Evolutionary conservation across 2,797 vertebrate species (phyloP).

Genomic region (Oreonectes daqikongensis): DNA sequence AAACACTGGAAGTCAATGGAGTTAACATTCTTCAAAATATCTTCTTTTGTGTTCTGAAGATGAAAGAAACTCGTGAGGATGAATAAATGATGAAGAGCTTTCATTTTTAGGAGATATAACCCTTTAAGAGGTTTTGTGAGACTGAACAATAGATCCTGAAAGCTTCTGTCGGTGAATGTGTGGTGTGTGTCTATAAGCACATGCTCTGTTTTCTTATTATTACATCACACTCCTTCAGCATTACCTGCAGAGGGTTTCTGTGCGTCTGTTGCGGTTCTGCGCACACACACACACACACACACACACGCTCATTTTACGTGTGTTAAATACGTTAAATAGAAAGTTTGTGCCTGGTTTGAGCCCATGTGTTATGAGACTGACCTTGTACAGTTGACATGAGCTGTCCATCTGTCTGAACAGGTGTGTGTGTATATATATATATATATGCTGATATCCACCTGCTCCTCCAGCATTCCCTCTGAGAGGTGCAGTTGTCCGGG

Average conservation of each 20-base stretch:
- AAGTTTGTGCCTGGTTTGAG: constrained; percentile 13
- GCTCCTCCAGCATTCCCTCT: constrained; percentile 8
- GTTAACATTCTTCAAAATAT: too few species aligned
- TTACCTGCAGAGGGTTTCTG: neutral
- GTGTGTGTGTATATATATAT: constrained; percentile 9
- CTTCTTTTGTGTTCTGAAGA: too few species aligned
- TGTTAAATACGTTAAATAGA: neutral
- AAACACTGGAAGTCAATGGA: too few species aligned
- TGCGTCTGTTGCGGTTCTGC: too few species aligned
- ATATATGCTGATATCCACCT: constrained; percentile 3
- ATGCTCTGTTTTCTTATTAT: constrained; percentile 19
- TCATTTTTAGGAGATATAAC: too few species aligned
- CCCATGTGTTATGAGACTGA: neutral
- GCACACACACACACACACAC: too few species aligned
- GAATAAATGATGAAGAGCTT: too few species aligned
- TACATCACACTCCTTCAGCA: neutral
- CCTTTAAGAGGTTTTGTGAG: neutral
- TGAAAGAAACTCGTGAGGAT: too few species aligned
- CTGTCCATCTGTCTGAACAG: constrained; percentile 21
- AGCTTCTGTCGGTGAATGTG: neutral
- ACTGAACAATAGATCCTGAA: neutral
- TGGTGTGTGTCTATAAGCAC: neutral
- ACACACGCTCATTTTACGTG: neutral
- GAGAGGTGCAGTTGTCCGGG: constrained; percentile 4
- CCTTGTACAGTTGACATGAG: constrained; percentile 4